Percentiles rank a stretch among this genome's conserved stretches.
phyloP scores from a whole-genome alignment of 1,140 invertebrate species.

The Ceratina calcarata region DNA sequence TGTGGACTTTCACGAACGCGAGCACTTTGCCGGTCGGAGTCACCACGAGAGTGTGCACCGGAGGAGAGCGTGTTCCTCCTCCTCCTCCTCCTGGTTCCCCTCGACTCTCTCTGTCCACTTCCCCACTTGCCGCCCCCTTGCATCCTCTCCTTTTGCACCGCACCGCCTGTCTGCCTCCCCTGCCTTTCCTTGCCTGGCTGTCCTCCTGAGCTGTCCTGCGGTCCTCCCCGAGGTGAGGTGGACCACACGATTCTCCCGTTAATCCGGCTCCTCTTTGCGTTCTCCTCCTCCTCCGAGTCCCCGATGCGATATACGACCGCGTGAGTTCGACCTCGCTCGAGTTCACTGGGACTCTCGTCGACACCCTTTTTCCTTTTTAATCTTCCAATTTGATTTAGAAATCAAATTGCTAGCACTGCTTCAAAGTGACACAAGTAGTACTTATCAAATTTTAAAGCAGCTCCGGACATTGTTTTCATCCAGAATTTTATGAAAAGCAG shows the following conservation, averaged over 20 bases:
- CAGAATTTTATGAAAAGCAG: neutral
- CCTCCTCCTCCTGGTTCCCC: constrained; percentile 14
- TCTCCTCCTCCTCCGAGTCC: constrained; percentile 4
- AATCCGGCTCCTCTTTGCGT: constrained; percentile 38
- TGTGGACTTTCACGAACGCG: constrained; percentile 77
- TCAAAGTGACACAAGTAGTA: no score
- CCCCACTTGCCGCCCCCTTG: neutral
- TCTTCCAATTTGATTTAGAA: neutral
- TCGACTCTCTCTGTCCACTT: constrained; percentile 21
- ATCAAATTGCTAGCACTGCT: no score
- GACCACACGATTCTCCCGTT: constrained; percentile 57
- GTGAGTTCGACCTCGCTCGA: constrained; percentile 41
- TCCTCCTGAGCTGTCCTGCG: constrained; percentile 40
- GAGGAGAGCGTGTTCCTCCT: constrained; percentile 59
- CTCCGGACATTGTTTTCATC: neutral
- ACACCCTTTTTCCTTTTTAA: neutral
- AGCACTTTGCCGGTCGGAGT: constrained; percentile 70
- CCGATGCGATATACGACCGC: constrained; percentile 20
- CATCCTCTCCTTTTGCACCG: constrained; percentile 11
- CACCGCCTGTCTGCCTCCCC: constrained; percentile 19
- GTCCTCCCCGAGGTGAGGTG: constrained; percentile 55
- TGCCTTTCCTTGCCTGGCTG: constrained; percentile 27
- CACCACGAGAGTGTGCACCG: constrained; percentile 67
- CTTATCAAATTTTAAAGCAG: no score
- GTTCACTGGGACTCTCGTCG: constrained; percentile 21